Percentiles rank a stretch among this genome's conserved stretches.
phyloP scores from a whole-genome alignment of 2,888 invertebrate species.

The Cephus pulcher region DNA sequence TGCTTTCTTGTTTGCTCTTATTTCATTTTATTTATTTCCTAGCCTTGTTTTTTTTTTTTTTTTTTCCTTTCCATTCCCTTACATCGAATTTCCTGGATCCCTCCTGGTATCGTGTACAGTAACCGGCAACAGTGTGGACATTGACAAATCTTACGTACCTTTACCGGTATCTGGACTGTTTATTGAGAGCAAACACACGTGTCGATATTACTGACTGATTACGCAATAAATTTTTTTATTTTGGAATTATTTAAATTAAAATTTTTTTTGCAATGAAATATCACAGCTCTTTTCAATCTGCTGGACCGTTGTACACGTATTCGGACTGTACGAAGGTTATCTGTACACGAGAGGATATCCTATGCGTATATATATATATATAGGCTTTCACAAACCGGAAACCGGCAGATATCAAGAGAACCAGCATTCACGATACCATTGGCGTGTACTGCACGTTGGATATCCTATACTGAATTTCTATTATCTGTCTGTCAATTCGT shows the following conservation, averaged over 20 bases:
- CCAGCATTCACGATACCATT: neutral
- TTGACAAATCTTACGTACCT: neutral
- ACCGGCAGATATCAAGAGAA: neutral
- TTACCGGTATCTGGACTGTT: too few relatives aligned
- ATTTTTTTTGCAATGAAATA: neutral
- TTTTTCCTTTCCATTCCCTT: conserved; percentile 6
- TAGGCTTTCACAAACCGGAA: neutral
- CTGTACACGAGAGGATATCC: neutral
- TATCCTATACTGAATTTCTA: neutral
- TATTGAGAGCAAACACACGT: neutral
- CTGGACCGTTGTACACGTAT: neutral
- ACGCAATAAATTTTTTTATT: neutral
- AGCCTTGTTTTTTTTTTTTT: neutral
- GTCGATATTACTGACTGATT: neutral
- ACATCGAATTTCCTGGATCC: conserved; percentile 46
- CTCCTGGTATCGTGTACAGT: neutral
- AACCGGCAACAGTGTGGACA: neutral
- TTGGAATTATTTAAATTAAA: neutral
- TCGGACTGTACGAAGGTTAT: neutral
- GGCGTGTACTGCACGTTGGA: neutral
- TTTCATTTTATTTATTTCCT: neutral
- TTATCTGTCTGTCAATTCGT: neutral
- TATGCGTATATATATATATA: neutral
- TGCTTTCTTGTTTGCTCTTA: neutral
- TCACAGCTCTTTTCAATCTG: neutral